phyloP scores from a whole-genome alignment of 2,888 invertebrate species.

The Cantharis flavilabris region DNA sequence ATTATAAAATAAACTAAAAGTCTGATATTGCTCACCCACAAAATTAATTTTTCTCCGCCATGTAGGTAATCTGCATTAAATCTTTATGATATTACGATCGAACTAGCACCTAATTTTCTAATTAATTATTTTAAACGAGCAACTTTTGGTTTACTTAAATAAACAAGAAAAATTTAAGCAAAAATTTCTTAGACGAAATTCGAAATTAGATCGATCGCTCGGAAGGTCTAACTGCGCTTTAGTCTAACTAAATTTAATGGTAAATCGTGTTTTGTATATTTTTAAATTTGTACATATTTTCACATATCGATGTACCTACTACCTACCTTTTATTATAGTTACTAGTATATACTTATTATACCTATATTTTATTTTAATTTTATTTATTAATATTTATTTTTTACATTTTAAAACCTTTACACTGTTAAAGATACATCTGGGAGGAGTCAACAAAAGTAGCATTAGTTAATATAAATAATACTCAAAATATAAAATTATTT shows the following conservation, averaged over 20 bases:
- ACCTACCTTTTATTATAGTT: background rate
- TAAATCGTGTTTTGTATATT: constrained; percentile 7
- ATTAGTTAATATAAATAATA: constrained; percentile 5
- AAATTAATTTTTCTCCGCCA: background rate
- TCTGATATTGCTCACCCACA: background rate
- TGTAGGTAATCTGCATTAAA: background rate
- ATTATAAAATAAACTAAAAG: background rate
- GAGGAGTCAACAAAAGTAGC: background rate
- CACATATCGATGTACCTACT: constrained; percentile 34
- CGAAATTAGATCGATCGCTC: background rate
- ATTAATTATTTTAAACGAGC: background rate
- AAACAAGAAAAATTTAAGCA: background rate
- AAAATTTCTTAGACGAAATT: background rate
- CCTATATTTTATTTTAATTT: background rate
- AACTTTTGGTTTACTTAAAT: background rate
- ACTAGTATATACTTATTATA: background rate
- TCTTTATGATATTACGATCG: background rate
- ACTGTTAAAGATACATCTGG: constrained; percentile 8
- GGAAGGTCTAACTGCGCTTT: background rate
- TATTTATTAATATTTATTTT: constrained; percentile 12
- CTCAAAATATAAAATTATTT: constrained; percentile 16
- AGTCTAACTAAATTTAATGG: background rate
- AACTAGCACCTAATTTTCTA: background rate
- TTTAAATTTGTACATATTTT: constrained; percentile 33
- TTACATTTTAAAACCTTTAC: constrained; percentile 12